These are phyloP conservation scores for Stegophylla sp. DNA, from an alignment of 2,888 invertebrate species.

Conservation along the genomic window DNA sequence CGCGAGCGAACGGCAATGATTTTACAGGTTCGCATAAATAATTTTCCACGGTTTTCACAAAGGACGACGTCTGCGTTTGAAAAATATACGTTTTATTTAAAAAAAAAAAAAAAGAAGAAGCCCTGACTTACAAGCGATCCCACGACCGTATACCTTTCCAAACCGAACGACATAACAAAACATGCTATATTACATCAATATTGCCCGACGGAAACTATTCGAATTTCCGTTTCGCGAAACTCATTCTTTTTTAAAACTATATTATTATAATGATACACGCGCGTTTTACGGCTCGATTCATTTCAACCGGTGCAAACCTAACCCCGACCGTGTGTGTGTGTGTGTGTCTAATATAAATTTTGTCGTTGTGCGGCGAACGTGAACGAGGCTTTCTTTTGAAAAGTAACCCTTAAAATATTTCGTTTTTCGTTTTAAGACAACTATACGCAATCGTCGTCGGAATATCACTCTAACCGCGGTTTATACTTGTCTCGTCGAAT, in stretches of 20 bases:
- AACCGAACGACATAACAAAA: neutral
- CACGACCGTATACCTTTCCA: too few species aligned
- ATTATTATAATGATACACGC: neutral
- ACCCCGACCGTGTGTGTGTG: too few species aligned
- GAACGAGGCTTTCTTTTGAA: slow-evolving; percentile 15
- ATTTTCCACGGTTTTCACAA: neutral
- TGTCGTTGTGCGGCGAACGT: neutral
- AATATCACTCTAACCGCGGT: neutral
- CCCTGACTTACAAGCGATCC: neutral
- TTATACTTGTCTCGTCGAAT: too few species aligned
- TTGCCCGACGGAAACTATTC: slow-evolving; percentile 19
- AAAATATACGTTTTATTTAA: neutral
- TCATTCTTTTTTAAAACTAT: too few species aligned
- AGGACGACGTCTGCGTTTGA: neutral
- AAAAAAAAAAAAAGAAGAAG: neutral
- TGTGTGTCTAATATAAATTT: too few species aligned
- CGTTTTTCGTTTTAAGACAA: slow-evolving; percentile 9
- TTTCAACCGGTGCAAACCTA: neutral
- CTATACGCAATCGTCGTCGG: neutral
- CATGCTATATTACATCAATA: slow-evolving; percentile 14
- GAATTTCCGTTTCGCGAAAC: slow-evolving; percentile 29
- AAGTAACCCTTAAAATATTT: slow-evolving; percentile 22
- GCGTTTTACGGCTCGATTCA: neutral
- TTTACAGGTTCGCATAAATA: slow-evolving; percentile 10
- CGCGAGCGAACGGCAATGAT: neutral